Conservation (phyloP, 2,797 vertebrate species). For the Acridotheres tristis region DNA sequence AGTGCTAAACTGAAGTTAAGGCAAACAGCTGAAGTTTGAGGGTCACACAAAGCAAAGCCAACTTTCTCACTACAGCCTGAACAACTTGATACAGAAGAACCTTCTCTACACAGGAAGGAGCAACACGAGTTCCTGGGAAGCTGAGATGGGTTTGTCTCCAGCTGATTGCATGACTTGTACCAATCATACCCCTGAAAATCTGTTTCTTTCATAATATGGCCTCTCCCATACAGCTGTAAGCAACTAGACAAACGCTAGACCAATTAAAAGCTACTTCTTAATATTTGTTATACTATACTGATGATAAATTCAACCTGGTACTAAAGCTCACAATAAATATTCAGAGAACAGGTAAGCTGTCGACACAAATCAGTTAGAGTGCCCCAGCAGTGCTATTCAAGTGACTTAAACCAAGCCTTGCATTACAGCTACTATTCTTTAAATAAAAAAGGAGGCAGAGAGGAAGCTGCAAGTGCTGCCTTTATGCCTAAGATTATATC, state of each 20-base stretch:
- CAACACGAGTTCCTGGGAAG: not conserved
- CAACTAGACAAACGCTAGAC: not conserved
- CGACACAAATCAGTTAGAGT: not conserved
- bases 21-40: not conserved
- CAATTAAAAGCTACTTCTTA: not conserved
- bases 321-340: not conserved
- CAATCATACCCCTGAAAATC: not conserved
- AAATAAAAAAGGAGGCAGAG: slow-evolving; percentile 19
- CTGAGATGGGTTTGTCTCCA: not conserved
- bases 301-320: not conserved
- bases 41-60: not conserved
- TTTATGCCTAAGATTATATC: slow-evolving; percentile 2
- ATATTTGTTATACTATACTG: not conserved
- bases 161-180: not conserved
- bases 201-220: not conserved
- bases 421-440: not conserved
- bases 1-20: not conserved
- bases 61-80: not conserved
- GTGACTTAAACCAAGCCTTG: not conserved
- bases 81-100: not conserved
- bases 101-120: not conserved
- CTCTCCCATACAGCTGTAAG: not conserved
- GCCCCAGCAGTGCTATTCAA: not conserved
- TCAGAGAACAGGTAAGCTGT: not conserved
- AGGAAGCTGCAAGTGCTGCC: slow-evolving; percentile 30